Evolutionary conservation across 2,888 invertebrate genomes (phyloP), one percentile per base, ranked within the genome.

Genomic region (Andrena flavipes): DNA sequence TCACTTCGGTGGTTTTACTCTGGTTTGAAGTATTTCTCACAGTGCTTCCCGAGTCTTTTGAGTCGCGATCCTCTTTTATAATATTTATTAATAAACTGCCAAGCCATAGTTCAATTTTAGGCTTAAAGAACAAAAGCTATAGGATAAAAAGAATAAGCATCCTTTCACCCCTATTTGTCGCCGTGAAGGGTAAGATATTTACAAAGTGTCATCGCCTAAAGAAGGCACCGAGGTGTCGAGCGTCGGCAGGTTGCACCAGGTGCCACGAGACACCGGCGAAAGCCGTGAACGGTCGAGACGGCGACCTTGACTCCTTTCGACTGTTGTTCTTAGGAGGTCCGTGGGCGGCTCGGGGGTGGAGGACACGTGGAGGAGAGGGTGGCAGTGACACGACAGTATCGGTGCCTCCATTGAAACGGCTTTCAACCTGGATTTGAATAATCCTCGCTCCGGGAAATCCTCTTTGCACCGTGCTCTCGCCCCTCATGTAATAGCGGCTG

Each of bases 271-370:
- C 56, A 10, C 56, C 56, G 20, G 23, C 33, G 51, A 67, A 29
- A n/a, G 29, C 72, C 65, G 64, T 73, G 65, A 85, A 82, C 77
- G 64, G 59, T 69, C 70, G 76, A 75, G 67, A 59, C 76, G 77
- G 79, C 75, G 87, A 87, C 87, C 87, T 88, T 87, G 87, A 86
- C 87, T 88, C 74, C 81, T 88, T 86, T 88, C 82, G 79, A 74
- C 80, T 79, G 79, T 82, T 80, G 81, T 88, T 80, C 82, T 82
- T 83, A 81, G 82, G 80, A 73, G 49, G 35, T 67, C 48, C 71
- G 69, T 71, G 76, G 59, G 63, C 59, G 76, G 71, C 48, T 59
- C 26, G 51, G 69, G 75, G 59, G 71, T 48, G 35, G 74, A 20
- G 54, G 62, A 72, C 56, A 67, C 70, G 48, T 48, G 62, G 23